These are phyloP conservation scores for Nomada ruficornis DNA, from an alignment of 2,888 invertebrate genomes.

Conservation along the genomic window DNA sequence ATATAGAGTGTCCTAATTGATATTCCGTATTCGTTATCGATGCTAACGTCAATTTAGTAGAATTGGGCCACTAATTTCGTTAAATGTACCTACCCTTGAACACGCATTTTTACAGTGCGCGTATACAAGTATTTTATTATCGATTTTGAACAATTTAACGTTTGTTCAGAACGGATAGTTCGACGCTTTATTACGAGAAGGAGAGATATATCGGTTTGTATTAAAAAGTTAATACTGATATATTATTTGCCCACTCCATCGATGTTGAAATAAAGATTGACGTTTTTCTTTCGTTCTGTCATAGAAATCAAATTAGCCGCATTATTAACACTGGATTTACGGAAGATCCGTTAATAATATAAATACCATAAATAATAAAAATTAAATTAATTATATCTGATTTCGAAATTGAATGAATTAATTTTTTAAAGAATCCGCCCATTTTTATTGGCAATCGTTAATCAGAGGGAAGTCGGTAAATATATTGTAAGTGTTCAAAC, in stretches of 20 bases:
- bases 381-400: too few species aligned
- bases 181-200: background rate
- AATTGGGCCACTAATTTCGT: background rate
- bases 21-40: background rate
- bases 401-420: too few species aligned
- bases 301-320: background rate
- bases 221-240: background rate
- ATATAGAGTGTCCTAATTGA: slow-evolving; percentile 15
- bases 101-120: background rate
- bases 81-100: background rate
- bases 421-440: too few species aligned
- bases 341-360: too few species aligned
- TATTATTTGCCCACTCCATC: background rate
- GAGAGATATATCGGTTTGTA: background rate
- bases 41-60: slow-evolving; percentile 1
- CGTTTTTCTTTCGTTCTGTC: background rate
- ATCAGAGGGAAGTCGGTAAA: too few species aligned
- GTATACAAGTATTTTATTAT: background rate
- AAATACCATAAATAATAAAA: too few species aligned
- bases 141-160: too few species aligned
- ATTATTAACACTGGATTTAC: too few species aligned
- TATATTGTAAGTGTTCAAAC: too few species aligned
- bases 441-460: too few species aligned
- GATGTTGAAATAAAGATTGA: background rate
- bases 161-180: background rate